These are phyloP conservation scores for Celastrina argiolus DNA, from an alignment of 2,888 invertebrate species.

Conservation along the genomic window DNA sequence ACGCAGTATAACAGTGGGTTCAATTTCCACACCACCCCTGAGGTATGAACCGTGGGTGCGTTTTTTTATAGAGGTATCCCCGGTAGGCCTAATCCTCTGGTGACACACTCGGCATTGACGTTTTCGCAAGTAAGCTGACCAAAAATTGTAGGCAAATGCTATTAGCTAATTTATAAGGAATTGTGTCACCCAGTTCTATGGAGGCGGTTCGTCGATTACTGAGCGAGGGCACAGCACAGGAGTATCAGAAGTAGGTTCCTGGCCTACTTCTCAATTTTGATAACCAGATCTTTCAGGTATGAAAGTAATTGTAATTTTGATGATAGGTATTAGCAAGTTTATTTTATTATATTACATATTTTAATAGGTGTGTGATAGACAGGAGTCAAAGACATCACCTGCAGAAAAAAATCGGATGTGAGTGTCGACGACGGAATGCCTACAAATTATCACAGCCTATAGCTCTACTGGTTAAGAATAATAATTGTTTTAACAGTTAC, in stretches of 20 bases:
- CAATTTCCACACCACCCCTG: slow-evolving; percentile 73
- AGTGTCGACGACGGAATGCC: slow-evolving; percentile 46
- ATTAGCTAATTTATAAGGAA: slow-evolving; percentile 48
- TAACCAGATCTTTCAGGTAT: neutral
- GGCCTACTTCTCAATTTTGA: neutral
- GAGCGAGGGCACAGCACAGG: slow-evolving; percentile 52
- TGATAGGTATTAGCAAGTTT: neutral
- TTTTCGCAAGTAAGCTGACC: slow-evolving; percentile 26
- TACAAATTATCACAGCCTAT: slow-evolving; percentile 43
- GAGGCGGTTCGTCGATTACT: slow-evolving; percentile 60
- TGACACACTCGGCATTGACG: slow-evolving; percentile 20
- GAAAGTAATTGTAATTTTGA: neutral
- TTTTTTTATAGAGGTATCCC: slow-evolving; percentile 77
- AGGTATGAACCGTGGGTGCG: slow-evolving; percentile 71
- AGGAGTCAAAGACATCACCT: neutral
- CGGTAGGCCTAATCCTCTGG: slow-evolving; percentile 71
- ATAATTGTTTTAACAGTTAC: neutral
- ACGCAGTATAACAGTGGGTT: slow-evolving; percentile 42
- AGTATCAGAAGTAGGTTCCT: slow-evolving; percentile 39
- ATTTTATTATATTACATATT: neutral
- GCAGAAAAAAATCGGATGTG: slow-evolving; percentile 29
- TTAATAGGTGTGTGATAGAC: neutral
- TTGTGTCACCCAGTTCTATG: slow-evolving; percentile 70
- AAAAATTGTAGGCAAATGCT: slow-evolving; percentile 39
- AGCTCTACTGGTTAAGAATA: slow-evolving; percentile 24